A percentile compares a stretch with the other conserved stretches of the same genome.
These are phyloP conservation scores for Cygnus olor DNA, from an alignment of 2,797 vertebrate species.

Conservation along the genomic window DNA sequence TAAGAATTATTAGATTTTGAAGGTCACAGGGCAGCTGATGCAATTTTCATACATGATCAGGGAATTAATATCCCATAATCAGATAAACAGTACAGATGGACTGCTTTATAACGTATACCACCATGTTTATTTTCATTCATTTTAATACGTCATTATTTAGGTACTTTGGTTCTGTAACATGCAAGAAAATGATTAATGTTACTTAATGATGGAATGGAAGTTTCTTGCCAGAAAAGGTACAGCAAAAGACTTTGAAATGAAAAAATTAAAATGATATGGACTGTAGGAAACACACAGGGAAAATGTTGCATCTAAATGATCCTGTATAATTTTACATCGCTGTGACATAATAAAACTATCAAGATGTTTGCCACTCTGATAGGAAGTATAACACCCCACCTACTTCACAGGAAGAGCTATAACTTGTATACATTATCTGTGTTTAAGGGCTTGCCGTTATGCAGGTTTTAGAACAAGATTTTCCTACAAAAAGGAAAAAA, in stretches of 20 bases:
- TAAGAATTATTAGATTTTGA: neutral
- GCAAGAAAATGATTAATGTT: neutral
- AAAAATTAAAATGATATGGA: neutral
- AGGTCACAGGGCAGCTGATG: neutral
- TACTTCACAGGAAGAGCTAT: neutral
- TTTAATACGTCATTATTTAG: neutral
- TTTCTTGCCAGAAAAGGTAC: neutral
- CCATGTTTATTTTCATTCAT: neutral
- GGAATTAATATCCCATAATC: neutral
- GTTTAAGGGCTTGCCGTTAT: neutral
- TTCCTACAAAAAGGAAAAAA: neutral
- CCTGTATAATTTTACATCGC: neutral
- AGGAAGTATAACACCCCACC: neutral
- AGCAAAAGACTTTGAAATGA: neutral
- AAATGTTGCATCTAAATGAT: neutral
- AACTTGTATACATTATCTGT: neutral
- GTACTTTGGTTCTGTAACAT: neutral
- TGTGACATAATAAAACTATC: neutral
- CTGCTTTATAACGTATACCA: neutral
- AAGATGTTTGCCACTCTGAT: rapidly evolving
- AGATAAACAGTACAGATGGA: neutral
- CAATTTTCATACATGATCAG: neutral
- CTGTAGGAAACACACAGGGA: rapidly evolving
- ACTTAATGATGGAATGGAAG: neutral
- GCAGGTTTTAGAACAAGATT: neutral